phyloP scores from a whole-genome alignment of 2,113 vertebrate genomes.

The Sphaerodactylus townsendi region DNA sequence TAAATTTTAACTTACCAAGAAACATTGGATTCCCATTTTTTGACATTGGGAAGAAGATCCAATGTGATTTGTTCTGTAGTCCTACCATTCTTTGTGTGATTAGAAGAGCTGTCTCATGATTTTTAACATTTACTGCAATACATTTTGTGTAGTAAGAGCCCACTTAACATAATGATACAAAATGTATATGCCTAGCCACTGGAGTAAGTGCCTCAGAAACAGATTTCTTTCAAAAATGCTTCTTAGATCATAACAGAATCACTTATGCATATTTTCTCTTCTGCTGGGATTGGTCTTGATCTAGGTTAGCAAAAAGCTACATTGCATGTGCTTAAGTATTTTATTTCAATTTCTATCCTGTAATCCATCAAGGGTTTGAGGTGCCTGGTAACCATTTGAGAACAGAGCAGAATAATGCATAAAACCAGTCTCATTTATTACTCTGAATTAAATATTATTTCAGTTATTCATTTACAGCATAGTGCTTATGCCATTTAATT shows the following conservation, averaged over 20 bases:
- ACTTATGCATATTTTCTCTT: no score
- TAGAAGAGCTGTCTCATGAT: neutral
- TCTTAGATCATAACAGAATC: neutral
- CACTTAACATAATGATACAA: neutral
- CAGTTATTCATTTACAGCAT: neutral
- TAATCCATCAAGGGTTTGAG: neutral
- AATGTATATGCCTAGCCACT: neutral
- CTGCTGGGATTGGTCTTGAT: no score
- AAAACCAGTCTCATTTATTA: neutral
- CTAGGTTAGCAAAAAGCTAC: neutral
- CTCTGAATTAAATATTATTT: neutral
- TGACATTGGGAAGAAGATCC: neutral
- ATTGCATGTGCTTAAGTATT: neutral
- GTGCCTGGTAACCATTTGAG: neutral
- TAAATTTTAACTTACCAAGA: neutral
- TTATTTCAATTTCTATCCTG: neutral
- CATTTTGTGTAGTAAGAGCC: neutral
- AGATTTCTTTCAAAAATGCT: neutral
- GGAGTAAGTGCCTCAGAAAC: neutral
- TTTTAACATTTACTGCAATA: neutral
- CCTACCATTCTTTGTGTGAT: neutral
- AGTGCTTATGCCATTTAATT: neutral
- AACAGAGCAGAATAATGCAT: neutral
- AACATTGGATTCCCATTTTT: neutral
- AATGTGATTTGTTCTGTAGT: neutral